Evolutionary conservation across 2,797 vertebrate genomes (phyloP), one percentile per base, ranked within the genome.

Genomic region (Peromyscus attwateri): DNA sequence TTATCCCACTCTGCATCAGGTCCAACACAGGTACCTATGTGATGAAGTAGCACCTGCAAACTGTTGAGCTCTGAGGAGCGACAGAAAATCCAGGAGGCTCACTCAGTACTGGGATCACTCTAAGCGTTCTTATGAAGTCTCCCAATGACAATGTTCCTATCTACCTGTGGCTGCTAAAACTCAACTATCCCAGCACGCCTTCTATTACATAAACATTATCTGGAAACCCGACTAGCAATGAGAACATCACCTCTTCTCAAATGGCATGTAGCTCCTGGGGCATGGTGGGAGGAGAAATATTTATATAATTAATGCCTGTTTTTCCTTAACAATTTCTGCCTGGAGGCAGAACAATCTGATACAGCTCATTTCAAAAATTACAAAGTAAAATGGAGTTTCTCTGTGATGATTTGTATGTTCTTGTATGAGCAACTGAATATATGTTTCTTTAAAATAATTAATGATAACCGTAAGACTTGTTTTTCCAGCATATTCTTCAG

Each of bases 401-500:
- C 55, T 79, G 43, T 83, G 29, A 60, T 4, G 25, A 64, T 64
- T 16, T 70, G 3, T 34, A n/a, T 49, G 7, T 55, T 88, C 91
- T 95, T 57, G 49, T 25, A 91, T 12, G 21, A 34, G 70, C 87
- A 60, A 89, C 7, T 71, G n/a, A 10, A 55, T 52, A 40, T 5
- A 17, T 80, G 25, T 79, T 87, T 85, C 52, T 75, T 87, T 90
- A 93, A 93, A 79, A 89, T 52, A 75, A 91, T 9, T 70, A 77
- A 92, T 21, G 71, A 83, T 71, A 93, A 89, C 52, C 4, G 66
- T 3, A 85, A 34, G 49, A 10, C 16, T 81, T 80, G 25, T 70
- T 64, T 70, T 40, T 64, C 70, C 14, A 14, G 43, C 29, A 79
- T 60, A 6, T 76, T 75, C 19, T 87, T 95, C 3, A 89, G 62